Evolutionary conservation across 2,888 invertebrate genomes (phyloP).

Genomic region (Scaptomyza polygonia): DNA sequence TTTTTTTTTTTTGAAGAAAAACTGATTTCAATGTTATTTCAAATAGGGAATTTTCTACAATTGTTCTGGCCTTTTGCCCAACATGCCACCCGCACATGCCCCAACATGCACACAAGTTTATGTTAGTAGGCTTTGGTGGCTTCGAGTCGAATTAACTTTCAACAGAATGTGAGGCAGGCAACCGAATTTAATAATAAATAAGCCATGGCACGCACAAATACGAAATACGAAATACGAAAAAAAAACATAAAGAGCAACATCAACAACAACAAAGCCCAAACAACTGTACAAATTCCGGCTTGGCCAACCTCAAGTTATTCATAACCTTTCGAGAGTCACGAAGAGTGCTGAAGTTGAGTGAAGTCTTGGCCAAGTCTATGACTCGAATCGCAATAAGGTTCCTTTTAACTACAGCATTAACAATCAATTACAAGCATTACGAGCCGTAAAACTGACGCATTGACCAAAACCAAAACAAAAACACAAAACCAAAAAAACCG

Average conservation of each 20-base stretch:
- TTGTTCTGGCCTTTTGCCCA: conserved; percentile 23
- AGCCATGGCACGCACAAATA: conserved; percentile 56
- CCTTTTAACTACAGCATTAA: conserved; percentile 67
- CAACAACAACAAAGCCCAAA: conserved; percentile 1
- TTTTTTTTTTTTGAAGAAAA: conserved; percentile 52
- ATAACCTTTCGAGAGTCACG: conserved; percentile 28
- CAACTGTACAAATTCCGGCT: conserved; percentile 9
- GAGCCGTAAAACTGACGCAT: conserved; percentile 69
- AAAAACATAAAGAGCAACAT: conserved; percentile 14
- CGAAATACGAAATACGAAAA: conserved; percentile 23
- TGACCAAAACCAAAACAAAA: conserved; percentile 44
- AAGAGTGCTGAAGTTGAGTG: not conserved
- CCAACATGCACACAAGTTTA: not conserved
- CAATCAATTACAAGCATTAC: conserved; percentile 71
- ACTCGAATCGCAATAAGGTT: conserved; percentile 26
- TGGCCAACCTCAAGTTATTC: conserved; percentile 18
- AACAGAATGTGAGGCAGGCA: conserved; percentile 3
- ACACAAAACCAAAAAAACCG: not conserved
- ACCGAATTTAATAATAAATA: conserved; percentile 59
- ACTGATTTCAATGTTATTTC: conserved; percentile 53
- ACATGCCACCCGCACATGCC: not conserved
- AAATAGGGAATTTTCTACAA: conserved; percentile 50
- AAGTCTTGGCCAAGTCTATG: conserved; percentile 1
- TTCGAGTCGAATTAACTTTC: conserved; percentile 6
- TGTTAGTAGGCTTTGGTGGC: conserved; percentile 4